Conservation (phyloP, 1,140 invertebrate genomes). For the Neodiprion virginianus region DNA sequence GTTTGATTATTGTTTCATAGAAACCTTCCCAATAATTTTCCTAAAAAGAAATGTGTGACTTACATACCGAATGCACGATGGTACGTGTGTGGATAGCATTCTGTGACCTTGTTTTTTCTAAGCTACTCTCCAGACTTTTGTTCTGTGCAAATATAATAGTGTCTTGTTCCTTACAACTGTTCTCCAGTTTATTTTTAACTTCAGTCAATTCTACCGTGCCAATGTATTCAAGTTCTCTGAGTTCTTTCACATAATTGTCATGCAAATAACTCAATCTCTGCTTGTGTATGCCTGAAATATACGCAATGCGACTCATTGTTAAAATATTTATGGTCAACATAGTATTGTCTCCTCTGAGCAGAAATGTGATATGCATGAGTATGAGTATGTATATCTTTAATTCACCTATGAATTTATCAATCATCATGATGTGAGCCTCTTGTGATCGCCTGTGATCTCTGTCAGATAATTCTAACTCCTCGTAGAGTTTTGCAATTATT, state of each 20-base stretch:
- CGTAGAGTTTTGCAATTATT: conserved; percentile 68
- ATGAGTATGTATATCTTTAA: conserved; percentile 16
- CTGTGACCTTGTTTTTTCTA: conserved; percentile 37
- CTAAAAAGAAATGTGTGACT: background rate
- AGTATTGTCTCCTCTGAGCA: conserved; percentile 29
- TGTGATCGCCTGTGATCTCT: conserved; percentile 72
- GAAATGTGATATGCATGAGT: background rate
- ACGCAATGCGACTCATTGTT: conserved; percentile 17
- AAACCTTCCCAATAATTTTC: too few relatives aligned
- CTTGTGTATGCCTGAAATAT: conserved; percentile 54
- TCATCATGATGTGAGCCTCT: conserved; percentile 72
- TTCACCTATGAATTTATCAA: conserved; percentile 72
- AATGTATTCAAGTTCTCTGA: conserved; percentile 30
- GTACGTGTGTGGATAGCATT: conserved; percentile 48
- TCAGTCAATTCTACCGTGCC: conserved; percentile 40
- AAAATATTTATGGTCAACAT: conserved; percentile 24
- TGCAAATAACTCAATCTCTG: conserved; percentile 63
- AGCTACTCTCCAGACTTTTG: conserved; percentile 34
- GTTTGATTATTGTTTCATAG: too few relatives aligned
- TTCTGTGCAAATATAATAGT: conserved; percentile 40
- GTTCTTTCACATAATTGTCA: conserved; percentile 61
- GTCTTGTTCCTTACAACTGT: conserved; percentile 39
- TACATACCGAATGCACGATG: conserved; percentile 47
- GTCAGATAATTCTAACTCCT: conserved; percentile 72
- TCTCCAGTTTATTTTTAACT: conserved; percentile 32